A percentile compares a stretch with the other conserved stretches of the same genome.
phyloP scores from a whole-genome alignment of 1,140 invertebrate genomes.

The Pseudomyrmex dendroicus region DNA sequence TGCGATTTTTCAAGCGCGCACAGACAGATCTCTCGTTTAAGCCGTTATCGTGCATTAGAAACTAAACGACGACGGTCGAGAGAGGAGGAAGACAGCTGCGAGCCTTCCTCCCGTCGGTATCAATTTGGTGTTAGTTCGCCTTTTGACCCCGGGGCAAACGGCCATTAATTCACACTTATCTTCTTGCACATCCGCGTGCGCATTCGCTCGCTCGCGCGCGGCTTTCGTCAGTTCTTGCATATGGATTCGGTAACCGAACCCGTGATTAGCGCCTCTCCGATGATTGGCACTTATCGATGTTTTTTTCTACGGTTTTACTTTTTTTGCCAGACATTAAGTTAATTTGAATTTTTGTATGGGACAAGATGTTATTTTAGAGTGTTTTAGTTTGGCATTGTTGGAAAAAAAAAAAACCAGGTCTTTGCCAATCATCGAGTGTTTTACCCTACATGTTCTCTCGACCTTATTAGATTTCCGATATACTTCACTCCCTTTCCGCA shows the following conservation, averaged over 20 bases:
- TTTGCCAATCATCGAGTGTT: no score
- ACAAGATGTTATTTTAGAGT: no score
- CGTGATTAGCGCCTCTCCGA: no score
- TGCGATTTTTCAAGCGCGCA: slow-evolving; percentile 37
- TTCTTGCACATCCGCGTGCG: background rate
- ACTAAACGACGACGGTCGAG: background rate
- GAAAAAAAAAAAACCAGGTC: no score
- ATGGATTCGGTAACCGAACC: no score
- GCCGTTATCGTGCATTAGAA: slow-evolving; percentile 22
- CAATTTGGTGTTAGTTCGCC: slow-evolving; percentile 34
- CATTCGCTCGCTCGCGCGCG: background rate
- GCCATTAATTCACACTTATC: slow-evolving; percentile 44
- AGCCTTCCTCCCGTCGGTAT: slow-evolving; percentile 30
- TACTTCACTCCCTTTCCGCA: background rate
- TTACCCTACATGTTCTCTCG: background rate
- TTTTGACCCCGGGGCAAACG: slow-evolving; percentile 40
- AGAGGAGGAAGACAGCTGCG: slow-evolving; percentile 3
- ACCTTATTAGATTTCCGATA: slow-evolving; percentile 4
- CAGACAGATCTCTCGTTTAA: background rate
- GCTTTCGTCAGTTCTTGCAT: background rate
- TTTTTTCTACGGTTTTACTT: no score
- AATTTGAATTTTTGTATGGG: no score
- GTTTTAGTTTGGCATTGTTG: no score
- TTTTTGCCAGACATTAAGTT: no score
- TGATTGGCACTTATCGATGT: no score